Percentiles rank a stretch among this genome's conserved stretches.
Conservation (phyloP, 1,140 invertebrate species). For the Dendroctonus valens region DNA sequence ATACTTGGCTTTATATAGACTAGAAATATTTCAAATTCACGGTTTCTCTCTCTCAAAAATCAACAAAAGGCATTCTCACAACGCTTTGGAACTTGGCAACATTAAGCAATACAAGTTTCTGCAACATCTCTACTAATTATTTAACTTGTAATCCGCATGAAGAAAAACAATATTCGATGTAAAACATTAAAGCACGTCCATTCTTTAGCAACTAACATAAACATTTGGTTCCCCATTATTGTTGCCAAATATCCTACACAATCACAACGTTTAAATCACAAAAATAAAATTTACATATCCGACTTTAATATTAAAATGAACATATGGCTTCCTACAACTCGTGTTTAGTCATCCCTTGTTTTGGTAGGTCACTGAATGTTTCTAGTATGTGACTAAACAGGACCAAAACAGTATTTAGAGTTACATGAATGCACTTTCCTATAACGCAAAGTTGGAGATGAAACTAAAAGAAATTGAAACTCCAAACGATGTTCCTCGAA, state of each 20-base stretch:
- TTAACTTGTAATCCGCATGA: not conserved
- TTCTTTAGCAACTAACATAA: conserved; percentile 4
- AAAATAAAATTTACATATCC: not conserved
- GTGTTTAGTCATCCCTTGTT: too few relatives aligned
- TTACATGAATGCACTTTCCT: conserved; percentile 21
- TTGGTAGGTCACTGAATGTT: too few relatives aligned
- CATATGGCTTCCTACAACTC: too few relatives aligned
- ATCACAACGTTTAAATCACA: conserved; percentile 17
- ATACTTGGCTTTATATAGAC: conserved; percentile 40
- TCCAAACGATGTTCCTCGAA: too few relatives aligned
- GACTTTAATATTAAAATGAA: too few relatives aligned
- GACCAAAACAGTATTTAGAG: too few relatives aligned
- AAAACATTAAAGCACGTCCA: conserved; percentile 10
- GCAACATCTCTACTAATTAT: too few relatives aligned
- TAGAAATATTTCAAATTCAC: conserved; percentile 37
- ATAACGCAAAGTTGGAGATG: conserved; percentile 27
- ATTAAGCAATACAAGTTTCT: not conserved
- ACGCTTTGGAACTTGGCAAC: conserved; percentile 14
- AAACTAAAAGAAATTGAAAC: not conserved
- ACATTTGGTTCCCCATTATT: not conserved
- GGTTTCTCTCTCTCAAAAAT: conserved; percentile 20
- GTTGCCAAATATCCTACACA: conserved; percentile 17
- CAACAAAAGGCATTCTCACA: conserved; percentile 21
- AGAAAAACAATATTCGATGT: conserved; percentile 21
- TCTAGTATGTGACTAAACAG: too few relatives aligned